These are phyloP conservation scores for Platalea minor DNA, from an alignment of 2,797 vertebrate species.

Conservation along the genomic window DNA sequence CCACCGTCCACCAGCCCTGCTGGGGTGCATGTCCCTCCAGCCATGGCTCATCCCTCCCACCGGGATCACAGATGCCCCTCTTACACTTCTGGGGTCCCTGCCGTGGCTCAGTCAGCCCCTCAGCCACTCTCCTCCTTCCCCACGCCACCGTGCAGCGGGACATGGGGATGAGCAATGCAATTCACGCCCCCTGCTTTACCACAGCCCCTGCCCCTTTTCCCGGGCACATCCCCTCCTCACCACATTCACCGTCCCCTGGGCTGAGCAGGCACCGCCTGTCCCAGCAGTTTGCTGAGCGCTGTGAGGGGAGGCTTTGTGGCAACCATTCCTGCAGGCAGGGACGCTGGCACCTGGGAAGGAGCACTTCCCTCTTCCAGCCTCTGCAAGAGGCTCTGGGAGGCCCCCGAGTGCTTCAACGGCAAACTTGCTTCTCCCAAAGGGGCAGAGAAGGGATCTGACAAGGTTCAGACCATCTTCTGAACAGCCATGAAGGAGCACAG, in stretches of 20 bases:
- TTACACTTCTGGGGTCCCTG: neutral
- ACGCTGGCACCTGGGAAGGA: neutral
- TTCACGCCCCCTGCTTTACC: neutral
- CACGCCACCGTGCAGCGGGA: rapidly evolving
- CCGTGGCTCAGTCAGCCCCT: neutral
- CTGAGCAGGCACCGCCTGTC: neutral
- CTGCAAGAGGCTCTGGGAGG: neutral
- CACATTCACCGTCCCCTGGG: too few species aligned
- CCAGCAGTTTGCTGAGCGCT: neutral
- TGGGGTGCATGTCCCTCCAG: neutral
- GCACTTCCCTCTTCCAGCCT: neutral
- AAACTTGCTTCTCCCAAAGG: neutral
- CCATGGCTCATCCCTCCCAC: too few species aligned
- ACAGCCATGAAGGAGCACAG: neutral
- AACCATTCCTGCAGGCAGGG: neutral
- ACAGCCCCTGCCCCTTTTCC: neutral
- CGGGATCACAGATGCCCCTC: neutral
- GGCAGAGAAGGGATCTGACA: neutral
- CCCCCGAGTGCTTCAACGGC: neutral
- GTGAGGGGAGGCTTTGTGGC: neutral
- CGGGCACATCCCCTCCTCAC: neutral
- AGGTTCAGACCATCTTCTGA: neutral
- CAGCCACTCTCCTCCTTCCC: neutral
- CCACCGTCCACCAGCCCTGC: neutral
- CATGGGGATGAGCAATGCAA: neutral